phyloP scores from a whole-genome alignment of 2,888 invertebrate species.

The Diploptera punctata region DNA sequence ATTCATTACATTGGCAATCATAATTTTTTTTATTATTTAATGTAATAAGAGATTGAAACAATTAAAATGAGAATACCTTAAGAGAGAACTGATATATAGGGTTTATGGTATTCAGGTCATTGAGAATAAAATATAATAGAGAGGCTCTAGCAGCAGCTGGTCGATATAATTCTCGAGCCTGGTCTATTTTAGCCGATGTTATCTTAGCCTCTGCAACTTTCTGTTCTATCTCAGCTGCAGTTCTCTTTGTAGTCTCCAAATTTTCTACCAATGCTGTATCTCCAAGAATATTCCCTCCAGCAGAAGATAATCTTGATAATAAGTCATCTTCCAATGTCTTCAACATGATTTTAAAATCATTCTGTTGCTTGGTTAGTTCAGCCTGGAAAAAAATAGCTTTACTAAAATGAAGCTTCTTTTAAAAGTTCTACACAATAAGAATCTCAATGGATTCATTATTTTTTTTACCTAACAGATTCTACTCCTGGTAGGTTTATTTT shows the following conservation, averaged over 20 bases:
- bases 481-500: too few species aligned
- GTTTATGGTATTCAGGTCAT: conserved; percentile 94
- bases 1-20: too few species aligned
- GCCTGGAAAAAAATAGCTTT: conserved; percentile 66
- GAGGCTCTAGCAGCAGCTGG: conserved; percentile 94
- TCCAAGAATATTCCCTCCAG: conserved; percentile 91
- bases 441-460: too few species aligned
- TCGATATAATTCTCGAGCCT: conserved; percentile 87
- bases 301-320: conserved; percentile 73
- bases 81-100: conserved; percentile 97
- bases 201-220: conserved; percentile 93
- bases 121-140: conserved; percentile 92
- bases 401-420: too few species aligned
- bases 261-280: conserved; percentile 96
- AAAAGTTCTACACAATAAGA: too few species aligned
- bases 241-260: conserved; percentile 93
- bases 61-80: conserved; percentile 80
- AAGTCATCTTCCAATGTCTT: conserved; percentile 94
- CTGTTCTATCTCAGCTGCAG: conserved; percentile 93
- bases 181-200: conserved; percentile 91
- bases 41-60: too few species aligned
- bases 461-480: too few species aligned
- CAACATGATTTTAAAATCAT: conserved; percentile 94
- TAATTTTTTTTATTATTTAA: too few species aligned
- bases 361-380: conserved; percentile 94